Evolutionary conservation across 2,113 vertebrate genomes (phyloP), one percentile per base, ranked within the genome.

Genomic region (Cygnus atratus): DNA sequence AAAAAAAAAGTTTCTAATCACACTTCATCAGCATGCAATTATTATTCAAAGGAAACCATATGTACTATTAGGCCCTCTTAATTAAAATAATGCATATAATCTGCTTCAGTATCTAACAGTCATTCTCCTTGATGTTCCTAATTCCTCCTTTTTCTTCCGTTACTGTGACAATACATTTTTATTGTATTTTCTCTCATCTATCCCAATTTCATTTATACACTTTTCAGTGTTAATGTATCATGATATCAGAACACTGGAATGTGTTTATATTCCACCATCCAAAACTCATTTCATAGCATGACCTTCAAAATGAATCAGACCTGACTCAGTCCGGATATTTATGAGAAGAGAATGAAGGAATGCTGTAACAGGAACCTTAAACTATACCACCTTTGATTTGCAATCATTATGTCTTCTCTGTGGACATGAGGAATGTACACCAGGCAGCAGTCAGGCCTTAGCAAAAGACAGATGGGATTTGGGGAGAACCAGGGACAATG

Each of bases 11-110:
- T 80, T 93, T 94, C 87, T 97, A 98, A 98, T 98, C 97, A 97
- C 76, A 94, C 88, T 93, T 97, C 95, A 97, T 98, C 95, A 96
- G 84, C 78, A 91, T 17, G 74, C 95, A 94, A 90, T 97, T 97
- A 97, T 96, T 96, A 97, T 95, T 97, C 95, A 96, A 96, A 97
- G 70, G 65, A 97, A 97, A 87, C 76, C 96, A 96, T 97, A 97
- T 92, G 90, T 95, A 95, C 92, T 97, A 96, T 95, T 93, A 96
- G 96, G 88, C 37, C 92, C 57, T 62, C 92, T 95, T 96, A 97
- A 98, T 98, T 97, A 97, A 97, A 98, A 97, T 96, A 97, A 97
- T 96, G 68, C 90, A 96, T 95, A 93, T 93, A 92, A 97, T 98
- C 93, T 92, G 87, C 89, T 95, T 94, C 81, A 54, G 26, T 87